Percentiles rank a stretch among this genome's conserved stretches.
Conservation (phyloP, 2,797 vertebrate genomes). For the Glyptemys insculpta region DNA sequence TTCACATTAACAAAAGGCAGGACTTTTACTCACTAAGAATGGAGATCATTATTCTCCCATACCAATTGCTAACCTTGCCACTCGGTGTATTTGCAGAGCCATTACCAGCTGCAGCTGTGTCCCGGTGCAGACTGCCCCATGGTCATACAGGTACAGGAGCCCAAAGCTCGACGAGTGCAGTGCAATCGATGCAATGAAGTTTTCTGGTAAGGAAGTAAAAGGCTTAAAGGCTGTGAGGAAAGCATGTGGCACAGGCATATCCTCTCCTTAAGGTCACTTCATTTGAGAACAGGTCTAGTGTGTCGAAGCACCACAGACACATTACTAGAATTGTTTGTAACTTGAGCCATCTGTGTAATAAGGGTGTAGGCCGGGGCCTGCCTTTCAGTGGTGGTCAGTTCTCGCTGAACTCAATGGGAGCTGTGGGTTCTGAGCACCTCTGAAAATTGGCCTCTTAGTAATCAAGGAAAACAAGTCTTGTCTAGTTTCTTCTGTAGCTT, state of each 20-base stretch:
- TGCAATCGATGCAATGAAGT: conserved; percentile 97
- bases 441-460: background rate
- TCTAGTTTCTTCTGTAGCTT: background rate
- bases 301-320: conserved; percentile 33
- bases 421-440: background rate
- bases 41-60: background rate
- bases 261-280: conserved; percentile 25
- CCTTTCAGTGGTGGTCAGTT: conserved; percentile 7
- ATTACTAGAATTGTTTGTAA: conserved; percentile 59
- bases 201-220: conserved; percentile 90
- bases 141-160: conserved; percentile 98
- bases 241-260: background rate
- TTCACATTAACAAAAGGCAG: background rate
- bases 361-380: conserved; percentile 11
- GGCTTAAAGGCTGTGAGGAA: conserved; percentile 19
- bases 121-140: conserved; percentile 98
- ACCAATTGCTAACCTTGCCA: conserved; percentile 17
- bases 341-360: conserved; percentile 50
- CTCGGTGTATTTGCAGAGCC: conserved; percentile 86
- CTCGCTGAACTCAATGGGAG: background rate
- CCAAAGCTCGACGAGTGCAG: conserved; percentile 95
- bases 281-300: conserved; percentile 11
- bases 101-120: conserved; percentile 98
- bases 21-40: no score
- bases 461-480: background rate